phyloP scores from a whole-genome alignment of 1,140 invertebrate genomes.

The Formica selysi region DNA sequence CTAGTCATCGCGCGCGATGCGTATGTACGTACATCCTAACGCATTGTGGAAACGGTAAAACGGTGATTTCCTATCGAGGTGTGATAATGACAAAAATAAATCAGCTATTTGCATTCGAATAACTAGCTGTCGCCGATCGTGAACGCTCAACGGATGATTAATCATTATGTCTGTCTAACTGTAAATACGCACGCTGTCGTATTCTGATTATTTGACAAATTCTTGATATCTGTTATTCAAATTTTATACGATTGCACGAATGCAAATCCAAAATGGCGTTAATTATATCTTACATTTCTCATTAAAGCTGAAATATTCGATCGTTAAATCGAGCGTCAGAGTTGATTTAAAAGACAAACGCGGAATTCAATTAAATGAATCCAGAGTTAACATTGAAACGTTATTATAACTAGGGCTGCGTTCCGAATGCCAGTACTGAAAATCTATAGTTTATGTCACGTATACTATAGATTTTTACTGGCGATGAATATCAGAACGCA shows the following conservation, averaged over 20 bases:
- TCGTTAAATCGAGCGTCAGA: not conserved
- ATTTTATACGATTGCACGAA: constrained; percentile 25
- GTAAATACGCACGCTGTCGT: constrained; percentile 47
- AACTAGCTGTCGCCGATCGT: not conserved
- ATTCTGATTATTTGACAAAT: constrained; percentile 44
- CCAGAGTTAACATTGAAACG: not conserved
- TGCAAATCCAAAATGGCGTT: not conserved
- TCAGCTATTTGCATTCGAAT: constrained; percentile 62
- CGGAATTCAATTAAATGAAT: not conserved
- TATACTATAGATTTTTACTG: no score
- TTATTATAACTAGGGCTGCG: not conserved
- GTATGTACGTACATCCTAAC: not conserved
- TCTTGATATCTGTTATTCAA: constrained; percentile 42
- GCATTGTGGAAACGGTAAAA: constrained; percentile 40
- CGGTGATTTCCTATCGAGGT: constrained; percentile 26
- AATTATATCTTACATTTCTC: not conserved
- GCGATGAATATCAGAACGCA: no score
- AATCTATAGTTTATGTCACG: no score
- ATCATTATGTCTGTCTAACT: constrained; percentile 66
- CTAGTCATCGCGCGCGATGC: constrained; percentile 41
- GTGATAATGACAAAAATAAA: constrained; percentile 51
- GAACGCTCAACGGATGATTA: constrained; percentile 27
- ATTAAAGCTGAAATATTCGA: constrained; percentile 11
- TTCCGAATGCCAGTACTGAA: no score
- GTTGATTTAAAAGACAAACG: not conserved